Base-by-base conservation (phyloP, 2,888 invertebrate species). In the Tuberolachnus salignus region DNA sequence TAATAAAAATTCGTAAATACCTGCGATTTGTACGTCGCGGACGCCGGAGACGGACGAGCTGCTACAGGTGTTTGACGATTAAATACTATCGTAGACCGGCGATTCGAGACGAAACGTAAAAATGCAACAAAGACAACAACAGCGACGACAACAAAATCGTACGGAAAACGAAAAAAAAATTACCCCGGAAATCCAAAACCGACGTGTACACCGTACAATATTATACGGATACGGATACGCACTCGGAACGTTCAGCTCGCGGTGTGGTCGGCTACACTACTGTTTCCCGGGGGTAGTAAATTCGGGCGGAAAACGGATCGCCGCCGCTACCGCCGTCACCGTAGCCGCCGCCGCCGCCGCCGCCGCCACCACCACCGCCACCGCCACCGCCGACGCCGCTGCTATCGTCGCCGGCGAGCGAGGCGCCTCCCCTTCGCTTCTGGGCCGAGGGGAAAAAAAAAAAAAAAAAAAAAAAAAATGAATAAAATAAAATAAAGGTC, bases 211-310 rank as follows among this genome's bases (percentile, higher is more conserved):
- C 4, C 21, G 21, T 11, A 44, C 49, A n/a, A n/a, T 59, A 55
- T 55, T 11, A 55, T 55, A 10, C 4, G 3, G 3, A 16, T 9
- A 42, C 21, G 1, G n/a, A 11, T 26, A 26, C 61, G 4, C 49
- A 10, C 3, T 61, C 53, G 42, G 53, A 14, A 73, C 73, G 73
- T 74, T 63, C 63, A 23, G 53, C 73, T 64, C 73, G 53, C 53
- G 73, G 73, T 53, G 53, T 53, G 63, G 73, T 64, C 73, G 73
- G 73, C 73, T 74, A 74, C 73, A 64, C 73, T 74, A 74, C 73
- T 64, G 73, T 74, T 63, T 64, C 73, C 73, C 73, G 21, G 73
- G 73, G 73, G 73, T 64, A 63, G 73, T 72, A 44, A 26, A 59
- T 46, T 34, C 72, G 26, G 51, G 61, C 51, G 64, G 63, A 51